Evolutionary conservation across 2,113 vertebrate genomes (phyloP).

Genomic region (Mormyrus lacerda): DNA sequence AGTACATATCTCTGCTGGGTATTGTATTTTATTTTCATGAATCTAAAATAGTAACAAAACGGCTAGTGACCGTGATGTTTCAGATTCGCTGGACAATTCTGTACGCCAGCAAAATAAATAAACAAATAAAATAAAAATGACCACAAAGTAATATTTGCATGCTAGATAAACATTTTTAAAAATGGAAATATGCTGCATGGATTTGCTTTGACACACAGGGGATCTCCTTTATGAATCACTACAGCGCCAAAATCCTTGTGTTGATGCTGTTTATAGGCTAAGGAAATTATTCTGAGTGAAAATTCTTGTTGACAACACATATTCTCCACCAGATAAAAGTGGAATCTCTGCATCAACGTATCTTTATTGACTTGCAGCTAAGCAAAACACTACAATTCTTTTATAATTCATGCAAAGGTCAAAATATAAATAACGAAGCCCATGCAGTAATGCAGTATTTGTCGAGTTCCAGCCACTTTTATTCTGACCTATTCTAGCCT

Average conservation of each 20-base stretch:
- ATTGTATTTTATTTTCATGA: neutral
- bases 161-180: neutral
- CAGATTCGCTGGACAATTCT: neutral
- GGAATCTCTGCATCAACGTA: neutral
- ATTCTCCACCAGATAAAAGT: neutral
- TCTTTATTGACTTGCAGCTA: neutral
- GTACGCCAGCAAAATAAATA: neutral
- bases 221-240: neutral
- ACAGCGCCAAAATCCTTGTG: neutral
- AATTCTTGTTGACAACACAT: neutral
- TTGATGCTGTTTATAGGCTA: neutral
- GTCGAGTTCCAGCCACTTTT: neutral
- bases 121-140: neutral
- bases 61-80: neutral
- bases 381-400: neutral
- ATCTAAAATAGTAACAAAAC: neutral
- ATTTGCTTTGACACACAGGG: neutral
- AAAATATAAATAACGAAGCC: neutral
- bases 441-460: neutral
- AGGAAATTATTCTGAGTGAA: neutral
- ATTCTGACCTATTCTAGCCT: neutral
- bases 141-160: neutral
- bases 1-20: neutral
- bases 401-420: slow-evolving; percentile 1
- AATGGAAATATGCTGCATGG: neutral